Evolutionary conservation across 2,113 vertebrate species (phyloP), one percentile per base, ranked within the genome.

Genomic region (Cygnus atratus): DNA sequence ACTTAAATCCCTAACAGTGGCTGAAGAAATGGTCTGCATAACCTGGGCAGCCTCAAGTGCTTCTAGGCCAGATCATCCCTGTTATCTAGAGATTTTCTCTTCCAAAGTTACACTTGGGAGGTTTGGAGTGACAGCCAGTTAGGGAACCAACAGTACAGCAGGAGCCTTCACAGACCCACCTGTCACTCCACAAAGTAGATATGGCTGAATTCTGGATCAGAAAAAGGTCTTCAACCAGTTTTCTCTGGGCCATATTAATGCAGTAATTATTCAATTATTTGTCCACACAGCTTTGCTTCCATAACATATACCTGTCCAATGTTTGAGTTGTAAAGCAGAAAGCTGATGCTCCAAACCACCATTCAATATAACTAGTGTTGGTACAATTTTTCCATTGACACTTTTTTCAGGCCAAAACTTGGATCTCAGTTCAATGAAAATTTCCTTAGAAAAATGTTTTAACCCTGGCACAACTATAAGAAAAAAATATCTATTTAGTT

Each of bases 381-480:
- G 18, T 59, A 37, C 18, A 13, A 2, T 79, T 65, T 63, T 68
- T 12, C 31, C 52, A 68, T 3, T 57, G 62, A 24, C 8, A 9
- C 3, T 68, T 67, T 24, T 82, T 91, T 73, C 28, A 79, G 37
- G 5, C 10, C 39, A 76, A 79, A 76, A 12, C 9, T 65, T 44
- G 19, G 2, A 4, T 31, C 84, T 90, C 54, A 82, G 68, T 55
- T 55, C 29, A 55, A 8, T 37, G 8, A 13, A 52, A 57, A 16
- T 29, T 90, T 85, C 43, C 54, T 75, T 66, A 79, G 46, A 48
- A 90, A 83, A 84, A 41, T 50, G 39, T 84, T 88, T 76, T 37
- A 63, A 18, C 9, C 71, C n/a, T 44, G 71, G 52, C 26, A 50
- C 15, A 65, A 17, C 11, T 50, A 66, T 54, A 33, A 39, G 37